phyloP scores from a whole-genome alignment of 2,797 vertebrate species.

The Helostoma temminkii region DNA sequence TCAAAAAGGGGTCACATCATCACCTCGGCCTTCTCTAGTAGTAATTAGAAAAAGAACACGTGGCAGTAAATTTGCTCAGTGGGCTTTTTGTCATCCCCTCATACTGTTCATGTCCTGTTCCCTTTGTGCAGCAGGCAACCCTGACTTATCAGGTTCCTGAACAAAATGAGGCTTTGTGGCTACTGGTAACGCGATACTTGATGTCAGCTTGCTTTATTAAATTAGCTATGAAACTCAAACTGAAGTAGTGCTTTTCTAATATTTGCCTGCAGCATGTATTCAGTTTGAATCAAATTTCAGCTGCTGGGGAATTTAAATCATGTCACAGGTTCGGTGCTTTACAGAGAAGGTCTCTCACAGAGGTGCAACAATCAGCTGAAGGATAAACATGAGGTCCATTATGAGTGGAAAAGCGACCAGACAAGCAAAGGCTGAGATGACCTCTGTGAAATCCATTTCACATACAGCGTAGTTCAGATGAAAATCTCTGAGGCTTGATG shows the following conservation, averaged over 20 bases:
- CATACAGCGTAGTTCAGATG: not conserved
- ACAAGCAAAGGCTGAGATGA: slow-evolving; percentile 44
- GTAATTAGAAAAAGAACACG: slow-evolving; percentile 61
- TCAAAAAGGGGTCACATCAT: slow-evolving; percentile 60
- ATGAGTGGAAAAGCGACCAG: slow-evolving; percentile 35
- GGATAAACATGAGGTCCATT: slow-evolving; percentile 42
- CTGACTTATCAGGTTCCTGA: slow-evolving; percentile 64
- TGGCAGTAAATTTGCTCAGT: slow-evolving; percentile 49
- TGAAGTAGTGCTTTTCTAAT: slow-evolving; percentile 65
- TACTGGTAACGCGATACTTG: slow-evolving; percentile 63
- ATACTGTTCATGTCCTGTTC: slow-evolving; percentile 63
- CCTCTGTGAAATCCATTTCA: slow-evolving; percentile 60
- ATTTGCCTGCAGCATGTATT: slow-evolving; percentile 57
- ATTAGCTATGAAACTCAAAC: slow-evolving; percentile 72
- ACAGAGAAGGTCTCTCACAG: slow-evolving; percentile 27
- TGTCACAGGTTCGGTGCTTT: slow-evolving; percentile 41
- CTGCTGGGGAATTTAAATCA: slow-evolving; percentile 47
- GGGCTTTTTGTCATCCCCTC: slow-evolving; percentile 60
- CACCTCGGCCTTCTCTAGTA: slow-evolving; percentile 52
- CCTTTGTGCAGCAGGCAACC: slow-evolving; percentile 53
- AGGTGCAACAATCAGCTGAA: slow-evolving; percentile 39
- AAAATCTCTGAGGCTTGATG: slow-evolving; percentile 44
- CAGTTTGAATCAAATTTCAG: slow-evolving; percentile 67
- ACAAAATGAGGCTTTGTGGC: slow-evolving; percentile 52
- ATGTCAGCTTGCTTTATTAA: slow-evolving; percentile 59